These are phyloP conservation scores for Eriosoma lanigerum DNA, from an alignment of 1,140 invertebrate genomes.

Conservation along the genomic window DNA sequence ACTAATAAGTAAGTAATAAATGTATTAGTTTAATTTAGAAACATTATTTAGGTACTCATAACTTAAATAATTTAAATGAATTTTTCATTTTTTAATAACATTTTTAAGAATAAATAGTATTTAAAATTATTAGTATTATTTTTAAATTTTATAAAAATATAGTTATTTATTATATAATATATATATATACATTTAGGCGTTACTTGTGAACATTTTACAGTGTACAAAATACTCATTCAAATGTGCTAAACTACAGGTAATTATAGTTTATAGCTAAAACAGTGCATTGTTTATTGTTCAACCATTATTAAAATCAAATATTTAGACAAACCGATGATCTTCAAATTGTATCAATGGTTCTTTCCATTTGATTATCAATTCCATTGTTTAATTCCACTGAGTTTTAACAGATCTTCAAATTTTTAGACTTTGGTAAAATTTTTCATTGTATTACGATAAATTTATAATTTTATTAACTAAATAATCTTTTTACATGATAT, in stretches of 20 bases:
- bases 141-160: too few species aligned
- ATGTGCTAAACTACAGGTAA: background rate
- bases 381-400: background rate
- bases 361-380: background rate
- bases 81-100: too few species aligned
- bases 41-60: too few species aligned
- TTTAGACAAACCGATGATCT: conserved; percentile 9
- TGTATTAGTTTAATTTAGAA: too few species aligned
- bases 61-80: too few species aligned
- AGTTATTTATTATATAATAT: too few species aligned
- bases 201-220: background rate
- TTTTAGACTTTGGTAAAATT: background rate
- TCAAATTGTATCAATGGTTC: background rate
- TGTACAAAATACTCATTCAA: background rate
- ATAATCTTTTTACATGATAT: too few species aligned
- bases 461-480: too few species aligned
- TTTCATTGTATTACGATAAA: background rate
- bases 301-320: background rate
- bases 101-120: too few species aligned
- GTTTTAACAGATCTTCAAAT: background rate
- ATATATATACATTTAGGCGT: background rate
- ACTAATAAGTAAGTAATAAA: too few species aligned
- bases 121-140: too few species aligned
- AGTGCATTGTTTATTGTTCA: background rate
- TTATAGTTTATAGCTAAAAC: background rate